phyloP scores from a whole-genome alignment of 2,888 invertebrate species.

The Tetheella fluctuosa region DNA sequence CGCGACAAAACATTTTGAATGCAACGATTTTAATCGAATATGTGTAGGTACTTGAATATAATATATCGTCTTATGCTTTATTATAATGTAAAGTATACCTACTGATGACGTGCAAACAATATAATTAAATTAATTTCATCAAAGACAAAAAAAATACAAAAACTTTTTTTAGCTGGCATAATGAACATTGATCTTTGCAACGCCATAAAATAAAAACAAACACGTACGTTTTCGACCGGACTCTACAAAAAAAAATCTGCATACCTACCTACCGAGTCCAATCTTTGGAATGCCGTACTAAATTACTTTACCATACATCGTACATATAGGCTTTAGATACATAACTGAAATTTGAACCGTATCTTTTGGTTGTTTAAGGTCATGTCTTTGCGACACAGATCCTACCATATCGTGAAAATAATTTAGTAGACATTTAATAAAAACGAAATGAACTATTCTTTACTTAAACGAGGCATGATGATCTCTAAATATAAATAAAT shows the following conservation, averaged over 20 bases:
- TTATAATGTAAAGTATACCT: neutral
- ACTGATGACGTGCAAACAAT: too few species aligned
- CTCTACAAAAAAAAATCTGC: neutral
- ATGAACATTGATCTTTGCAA: neutral
- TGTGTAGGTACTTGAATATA: neutral
- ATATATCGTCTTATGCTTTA: neutral
- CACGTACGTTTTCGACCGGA: neutral
- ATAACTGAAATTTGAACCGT: neutral
- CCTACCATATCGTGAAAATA: too few species aligned
- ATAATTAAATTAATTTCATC: too few species aligned
- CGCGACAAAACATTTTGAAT: neutral
- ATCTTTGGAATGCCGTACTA: neutral
- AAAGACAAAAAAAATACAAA: too few species aligned
- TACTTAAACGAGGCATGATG: too few species aligned
- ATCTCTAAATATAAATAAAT: too few species aligned
- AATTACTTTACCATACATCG: neutral
- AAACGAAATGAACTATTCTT: too few species aligned
- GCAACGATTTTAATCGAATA: constrained; percentile 1
- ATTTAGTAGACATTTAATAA: too few species aligned
- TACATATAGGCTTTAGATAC: neutral
- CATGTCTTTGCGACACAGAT: too few species aligned
- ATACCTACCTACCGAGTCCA: constrained; percentile 4
- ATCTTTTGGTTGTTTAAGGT: neutral
- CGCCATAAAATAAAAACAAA: neutral
- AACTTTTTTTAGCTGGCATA: neutral